These are phyloP conservation scores for Eueremaeus valkanovi DNA, from an alignment of 2,888 invertebrate species.

Conservation along the genomic window DNA sequence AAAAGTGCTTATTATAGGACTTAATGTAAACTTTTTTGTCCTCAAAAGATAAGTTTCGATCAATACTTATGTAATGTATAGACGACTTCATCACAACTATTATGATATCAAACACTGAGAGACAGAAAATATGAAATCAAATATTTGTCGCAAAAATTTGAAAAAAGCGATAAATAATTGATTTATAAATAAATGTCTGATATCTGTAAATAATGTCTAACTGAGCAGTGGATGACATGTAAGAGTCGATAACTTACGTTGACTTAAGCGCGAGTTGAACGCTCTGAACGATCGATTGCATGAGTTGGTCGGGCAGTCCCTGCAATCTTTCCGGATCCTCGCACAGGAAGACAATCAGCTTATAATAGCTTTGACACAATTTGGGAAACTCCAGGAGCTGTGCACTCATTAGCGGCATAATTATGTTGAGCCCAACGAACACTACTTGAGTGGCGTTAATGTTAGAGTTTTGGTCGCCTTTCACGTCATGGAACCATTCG, in stretches of 20 bases:
- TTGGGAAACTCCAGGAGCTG: conserved; percentile 67
- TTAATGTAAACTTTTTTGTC: background rate
- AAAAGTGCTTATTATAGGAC: background rate
- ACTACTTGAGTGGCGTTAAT: conserved; percentile 60
- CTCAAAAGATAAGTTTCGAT: background rate
- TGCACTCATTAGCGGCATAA: conserved; percentile 68
- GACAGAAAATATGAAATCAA: too few species aligned
- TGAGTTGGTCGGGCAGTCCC: conserved; percentile 37
- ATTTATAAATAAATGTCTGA: background rate
- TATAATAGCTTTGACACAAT: conserved; percentile 63
- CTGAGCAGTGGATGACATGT: background rate
- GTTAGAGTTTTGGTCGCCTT: conserved; percentile 31
- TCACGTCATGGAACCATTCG: conserved; percentile 53
- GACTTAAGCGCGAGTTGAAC: conserved; percentile 40
- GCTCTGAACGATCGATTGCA: conserved; percentile 37
- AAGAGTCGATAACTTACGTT: conserved; percentile 38
- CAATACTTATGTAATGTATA: background rate
- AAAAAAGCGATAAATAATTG: background rate
- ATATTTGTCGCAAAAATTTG: background rate
- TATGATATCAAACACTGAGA: too few species aligned
- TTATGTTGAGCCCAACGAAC: conserved; percentile 64
- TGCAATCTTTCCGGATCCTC: conserved; percentile 52
- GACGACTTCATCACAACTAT: too few species aligned
- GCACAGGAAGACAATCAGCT: conserved; percentile 63
- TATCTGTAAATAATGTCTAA: background rate